A percentile compares a stretch with the other conserved stretches of the same genome.
Evolutionary conservation across 1,140 invertebrate species (phyloP).

Genomic region (Monomorium pharaonis): DNA sequence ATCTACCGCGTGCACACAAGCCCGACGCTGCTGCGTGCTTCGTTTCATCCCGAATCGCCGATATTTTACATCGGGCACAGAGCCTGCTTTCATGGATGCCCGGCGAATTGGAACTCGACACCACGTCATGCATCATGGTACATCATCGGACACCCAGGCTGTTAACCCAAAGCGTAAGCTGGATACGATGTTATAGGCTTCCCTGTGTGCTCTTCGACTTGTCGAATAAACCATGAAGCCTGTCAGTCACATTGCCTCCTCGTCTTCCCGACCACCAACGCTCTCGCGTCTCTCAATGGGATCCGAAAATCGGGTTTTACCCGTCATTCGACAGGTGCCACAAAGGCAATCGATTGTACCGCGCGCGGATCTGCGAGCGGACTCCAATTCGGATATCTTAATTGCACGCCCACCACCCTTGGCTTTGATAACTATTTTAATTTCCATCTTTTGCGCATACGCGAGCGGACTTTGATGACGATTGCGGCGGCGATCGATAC

Average conservation of each 20-base stretch:
- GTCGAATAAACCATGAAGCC: slow-evolving; percentile 73
- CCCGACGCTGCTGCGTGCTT: slow-evolving; percentile 54
- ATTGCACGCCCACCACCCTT: background rate
- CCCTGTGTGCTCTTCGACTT: slow-evolving; percentile 69
- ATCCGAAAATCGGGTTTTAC: slow-evolving; percentile 48
- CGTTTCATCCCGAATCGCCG: slow-evolving; percentile 66
- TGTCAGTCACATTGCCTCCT: slow-evolving; percentile 70
- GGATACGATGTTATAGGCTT: slow-evolving; percentile 75
- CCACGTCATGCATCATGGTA: slow-evolving; percentile 75
- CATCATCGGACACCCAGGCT: slow-evolving; percentile 74
- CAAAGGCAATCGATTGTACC: slow-evolving; percentile 50
- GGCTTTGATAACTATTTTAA: slow-evolving; percentile 44
- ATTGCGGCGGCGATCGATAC: background rate
- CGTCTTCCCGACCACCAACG: slow-evolving; percentile 16
- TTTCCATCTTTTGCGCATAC: slow-evolving; percentile 28
- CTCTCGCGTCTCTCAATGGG: slow-evolving; percentile 50
- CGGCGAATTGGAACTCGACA: slow-evolving; percentile 75
- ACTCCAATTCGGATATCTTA: slow-evolving; percentile 50
- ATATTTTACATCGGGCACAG: slow-evolving; percentile 76
- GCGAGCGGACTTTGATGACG: slow-evolving; percentile 1
- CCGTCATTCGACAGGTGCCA: slow-evolving; percentile 42
- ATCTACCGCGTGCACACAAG: slow-evolving; percentile 21
- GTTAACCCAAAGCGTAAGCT: slow-evolving; percentile 74
- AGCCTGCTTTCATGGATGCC: slow-evolving; percentile 75
- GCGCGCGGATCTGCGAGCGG: background rate